phyloP scores from a whole-genome alignment of 2,113 vertebrate genomes.

The Chloebia gouldiae region DNA sequence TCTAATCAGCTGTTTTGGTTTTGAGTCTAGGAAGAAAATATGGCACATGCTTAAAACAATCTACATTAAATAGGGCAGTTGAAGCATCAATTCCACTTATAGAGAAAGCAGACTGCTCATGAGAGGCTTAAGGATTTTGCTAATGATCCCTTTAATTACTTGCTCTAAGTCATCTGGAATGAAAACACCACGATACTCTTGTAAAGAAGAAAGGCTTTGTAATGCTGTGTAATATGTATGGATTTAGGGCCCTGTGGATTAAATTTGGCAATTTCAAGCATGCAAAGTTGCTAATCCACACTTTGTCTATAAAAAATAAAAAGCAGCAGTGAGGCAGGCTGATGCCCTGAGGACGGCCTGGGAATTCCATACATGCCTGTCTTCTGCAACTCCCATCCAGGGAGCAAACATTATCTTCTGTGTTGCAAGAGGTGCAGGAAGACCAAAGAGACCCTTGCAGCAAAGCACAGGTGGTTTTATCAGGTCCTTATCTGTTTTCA shows the following conservation, averaged over 20 bases:
- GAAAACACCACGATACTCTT: background rate
- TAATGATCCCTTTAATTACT: slow-evolving; percentile 46
- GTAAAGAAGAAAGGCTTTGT: slow-evolving; percentile 20
- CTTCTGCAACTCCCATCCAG: background rate
- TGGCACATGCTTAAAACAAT: background rate
- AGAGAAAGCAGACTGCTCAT: background rate
- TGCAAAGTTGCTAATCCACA: slow-evolving; percentile 24
- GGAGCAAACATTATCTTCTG: background rate
- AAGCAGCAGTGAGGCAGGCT: background rate
- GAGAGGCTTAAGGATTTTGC: slow-evolving; percentile 14
- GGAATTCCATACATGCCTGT: slow-evolving; percentile 12
- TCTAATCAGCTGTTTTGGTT: background rate
- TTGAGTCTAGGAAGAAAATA: background rate
- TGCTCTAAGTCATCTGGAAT: slow-evolving; percentile 30
- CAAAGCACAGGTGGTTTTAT: background rate
- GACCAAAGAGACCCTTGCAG: background rate
- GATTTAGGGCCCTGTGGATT: slow-evolving; percentile 30
- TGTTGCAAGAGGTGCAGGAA: background rate
- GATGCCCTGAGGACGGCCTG: background rate
- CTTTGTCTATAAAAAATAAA: background rate
- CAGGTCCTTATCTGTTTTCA: background rate
- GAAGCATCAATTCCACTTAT: background rate
- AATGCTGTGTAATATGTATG: background rate
- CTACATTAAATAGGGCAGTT: background rate
- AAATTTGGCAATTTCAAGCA: slow-evolving; percentile 17